phyloP scores from a whole-genome alignment of 2,113 vertebrate genomes.

The Mirounga angustirostris region DNA sequence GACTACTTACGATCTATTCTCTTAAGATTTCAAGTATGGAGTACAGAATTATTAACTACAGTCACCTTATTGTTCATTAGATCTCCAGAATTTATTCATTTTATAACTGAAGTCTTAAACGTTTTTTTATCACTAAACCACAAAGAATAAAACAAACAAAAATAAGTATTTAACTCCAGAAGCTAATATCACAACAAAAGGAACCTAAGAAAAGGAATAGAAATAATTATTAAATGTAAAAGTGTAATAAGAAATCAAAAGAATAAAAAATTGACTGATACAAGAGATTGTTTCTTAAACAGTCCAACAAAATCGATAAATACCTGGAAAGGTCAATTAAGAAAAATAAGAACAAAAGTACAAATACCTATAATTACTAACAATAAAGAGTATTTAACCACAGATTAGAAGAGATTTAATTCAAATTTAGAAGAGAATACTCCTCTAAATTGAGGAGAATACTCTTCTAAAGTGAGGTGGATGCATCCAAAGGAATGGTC shows the following conservation, averaged over 20 bases:
- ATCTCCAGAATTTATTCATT: neutral
- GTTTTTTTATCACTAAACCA: neutral
- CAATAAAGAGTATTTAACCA: neutral
- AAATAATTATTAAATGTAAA: neutral
- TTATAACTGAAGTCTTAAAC: neutral
- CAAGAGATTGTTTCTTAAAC: neutral
- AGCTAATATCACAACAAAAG: neutral
- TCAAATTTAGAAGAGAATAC: neutral
- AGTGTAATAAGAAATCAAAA: neutral
- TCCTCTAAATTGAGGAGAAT: neutral
- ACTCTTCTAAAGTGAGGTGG: neutral
- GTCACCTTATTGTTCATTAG: neutral
- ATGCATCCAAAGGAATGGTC: neutral
- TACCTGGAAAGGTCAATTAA: neutral
- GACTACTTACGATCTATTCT: neutral
- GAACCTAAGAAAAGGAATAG: neutral
- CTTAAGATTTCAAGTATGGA: neutral
- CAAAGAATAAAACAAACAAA: neutral
- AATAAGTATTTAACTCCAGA: neutral
- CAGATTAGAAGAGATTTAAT: neutral
- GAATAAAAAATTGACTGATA: neutral
- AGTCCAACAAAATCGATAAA: neutral
- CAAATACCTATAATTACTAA: neutral
- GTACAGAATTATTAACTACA: neutral
- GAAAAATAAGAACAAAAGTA: neutral